Evolutionary conservation across 2,888 invertebrate species (phyloP), one percentile per base, ranked within the genome.

Genomic region (Sthenelais limicola): DNA sequence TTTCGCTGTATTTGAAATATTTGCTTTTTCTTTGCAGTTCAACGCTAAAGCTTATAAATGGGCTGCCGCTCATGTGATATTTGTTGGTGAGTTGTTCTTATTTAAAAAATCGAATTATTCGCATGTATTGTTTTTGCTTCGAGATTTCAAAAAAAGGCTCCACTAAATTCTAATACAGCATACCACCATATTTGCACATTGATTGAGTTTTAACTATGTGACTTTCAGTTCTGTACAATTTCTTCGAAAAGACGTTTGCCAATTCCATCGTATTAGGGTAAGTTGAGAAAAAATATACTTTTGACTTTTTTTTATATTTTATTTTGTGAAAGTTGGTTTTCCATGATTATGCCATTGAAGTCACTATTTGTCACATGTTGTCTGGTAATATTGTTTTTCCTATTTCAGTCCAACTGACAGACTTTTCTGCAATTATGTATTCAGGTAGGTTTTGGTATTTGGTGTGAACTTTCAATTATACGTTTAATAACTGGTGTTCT

Each of bases 211-310:
- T n/a, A n/a, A n/a, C n/a, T n/a, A n/a, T n/a, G n/a, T n/a, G n/a
- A n/a, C 4, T 56, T 56, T 32, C 33, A 56, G 56, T 56, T 56
- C 21, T 56, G 33, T 56, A 56, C 33, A 33, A 56, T 33, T 33
- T 32, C 28, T 56, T 33, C 24, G 56, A 33, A 33, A 56, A 56
- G 33, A 56, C 32, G 5, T 3, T 3, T 2, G 56, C 32, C 9
- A 30, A 43, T 43, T 18, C 18, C 43, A 9, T 12, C 43, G 9
- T 43, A 12, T 18, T 43, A 43, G 43, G 43, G 43, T 43, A 43
- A 43, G 12, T 18, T 43, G 9, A 18, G 43, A 12, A 43, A 12
- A 43, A 12, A 43, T 43, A 43, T 43, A 12, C 43, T 9, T 9
- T 43, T 43, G 32, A 54, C 32, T 9, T 54, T 12, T 54, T 26